Evolutionary conservation across 2,113 vertebrate species (phyloP).

Genomic region (Donacobius atricapilla): DNA sequence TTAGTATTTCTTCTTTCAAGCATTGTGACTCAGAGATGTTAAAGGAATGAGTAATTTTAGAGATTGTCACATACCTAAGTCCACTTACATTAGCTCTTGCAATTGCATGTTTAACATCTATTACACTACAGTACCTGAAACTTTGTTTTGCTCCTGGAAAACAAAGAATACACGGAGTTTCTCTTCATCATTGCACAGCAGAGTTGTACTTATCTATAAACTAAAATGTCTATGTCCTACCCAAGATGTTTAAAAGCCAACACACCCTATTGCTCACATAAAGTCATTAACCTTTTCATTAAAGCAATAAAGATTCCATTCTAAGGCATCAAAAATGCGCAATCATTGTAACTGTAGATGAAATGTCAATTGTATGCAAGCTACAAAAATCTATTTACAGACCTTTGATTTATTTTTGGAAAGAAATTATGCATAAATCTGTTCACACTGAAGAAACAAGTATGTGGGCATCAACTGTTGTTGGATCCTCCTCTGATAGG

Average conservation of each 20-base stretch:
- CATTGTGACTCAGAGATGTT: background rate
- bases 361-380: background rate
- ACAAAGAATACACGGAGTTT: background rate
- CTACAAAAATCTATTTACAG: background rate
- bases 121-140: background rate
- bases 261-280: background rate
- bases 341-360: background rate
- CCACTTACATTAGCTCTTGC: background rate
- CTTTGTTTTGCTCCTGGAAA: background rate
- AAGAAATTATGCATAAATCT: background rate
- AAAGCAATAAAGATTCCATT: background rate
- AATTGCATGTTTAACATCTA: background rate
- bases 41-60: background rate
- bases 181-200: background rate
- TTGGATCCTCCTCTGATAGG: background rate
- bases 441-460: background rate
- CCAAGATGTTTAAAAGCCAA: background rate
- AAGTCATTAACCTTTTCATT: background rate
- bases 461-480: background rate
- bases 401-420: background rate
- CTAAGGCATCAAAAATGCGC: background rate
- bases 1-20: background rate
- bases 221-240: background rate
- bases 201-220: background rate
- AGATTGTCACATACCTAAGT: background rate